These are phyloP conservation scores for Oceanodroma tethys DNA, from an alignment of 2,113 vertebrate species.

Conservation along the genomic window DNA sequence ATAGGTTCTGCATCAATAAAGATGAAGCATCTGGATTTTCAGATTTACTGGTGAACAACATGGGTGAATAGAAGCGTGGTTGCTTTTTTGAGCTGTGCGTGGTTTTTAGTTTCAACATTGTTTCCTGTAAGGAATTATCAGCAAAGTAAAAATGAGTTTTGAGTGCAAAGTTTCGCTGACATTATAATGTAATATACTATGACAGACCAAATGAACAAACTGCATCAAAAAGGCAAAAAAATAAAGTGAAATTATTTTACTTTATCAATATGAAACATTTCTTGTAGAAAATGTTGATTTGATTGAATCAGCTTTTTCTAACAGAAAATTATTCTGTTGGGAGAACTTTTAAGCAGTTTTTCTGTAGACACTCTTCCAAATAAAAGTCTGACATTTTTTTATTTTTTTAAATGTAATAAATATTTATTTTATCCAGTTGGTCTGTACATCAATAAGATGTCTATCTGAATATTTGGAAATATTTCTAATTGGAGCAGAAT, in stretches of 20 bases:
- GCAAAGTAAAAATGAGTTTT: not conserved
- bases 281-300: not conserved
- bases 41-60: not conserved
- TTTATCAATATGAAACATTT: not conserved
- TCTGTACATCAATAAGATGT: not conserved
- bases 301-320: not conserved
- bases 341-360: not conserved
- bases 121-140: not conserved
- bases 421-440: not conserved
- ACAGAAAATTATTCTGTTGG: not conserved
- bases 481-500: not conserved
- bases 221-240: not conserved
- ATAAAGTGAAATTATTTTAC: not conserved
- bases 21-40: not conserved
- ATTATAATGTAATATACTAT: not conserved
- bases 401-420: not conserved
- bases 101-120: not conserved
- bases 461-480: not conserved
- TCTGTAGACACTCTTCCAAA: not conserved
- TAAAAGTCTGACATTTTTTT: not conserved
- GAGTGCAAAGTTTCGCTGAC: not conserved
- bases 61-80: not conserved
- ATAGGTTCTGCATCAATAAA: not conserved
- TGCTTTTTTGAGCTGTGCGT: not conserved
- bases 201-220: not conserved